Percentiles rank a stretch among this genome's conserved stretches.
Conservation (phyloP, 2,113 vertebrate genomes). For the Lichenostomus cassidix region DNA sequence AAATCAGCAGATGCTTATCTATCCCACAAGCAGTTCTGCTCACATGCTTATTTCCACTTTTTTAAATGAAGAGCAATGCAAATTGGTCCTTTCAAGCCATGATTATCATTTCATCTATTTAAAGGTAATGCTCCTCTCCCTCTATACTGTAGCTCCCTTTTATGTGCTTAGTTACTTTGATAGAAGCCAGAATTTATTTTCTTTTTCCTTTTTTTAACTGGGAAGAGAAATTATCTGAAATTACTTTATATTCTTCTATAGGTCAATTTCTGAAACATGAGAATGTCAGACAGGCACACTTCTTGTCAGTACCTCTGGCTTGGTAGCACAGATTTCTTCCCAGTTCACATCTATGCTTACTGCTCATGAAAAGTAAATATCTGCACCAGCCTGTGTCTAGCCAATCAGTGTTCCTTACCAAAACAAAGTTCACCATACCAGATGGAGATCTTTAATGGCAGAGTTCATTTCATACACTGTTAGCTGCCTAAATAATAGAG, state of each 20-base stretch:
- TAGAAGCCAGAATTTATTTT: background rate
- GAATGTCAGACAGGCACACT: background rate
- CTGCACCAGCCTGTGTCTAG: background rate
- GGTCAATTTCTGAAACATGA: background rate
- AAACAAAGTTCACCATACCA: background rate
- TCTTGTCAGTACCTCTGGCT: background rate
- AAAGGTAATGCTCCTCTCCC: background rate
- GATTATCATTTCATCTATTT: background rate
- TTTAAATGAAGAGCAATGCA: background rate
- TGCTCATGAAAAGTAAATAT: background rate
- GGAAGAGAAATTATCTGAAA: background rate
- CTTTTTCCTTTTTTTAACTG: background rate
- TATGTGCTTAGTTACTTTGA: background rate
- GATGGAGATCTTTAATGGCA: background rate
- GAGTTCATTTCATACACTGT: background rate
- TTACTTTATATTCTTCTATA: background rate
- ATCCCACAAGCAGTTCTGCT: background rate
- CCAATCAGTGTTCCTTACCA: accelerated
- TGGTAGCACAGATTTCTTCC: background rate
- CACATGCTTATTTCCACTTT: background rate
- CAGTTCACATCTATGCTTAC: background rate
- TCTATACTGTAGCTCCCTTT: background rate
- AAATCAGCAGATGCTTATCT: conserved; percentile 24
- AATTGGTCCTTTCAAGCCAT: background rate
- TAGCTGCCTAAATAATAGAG: background rate